Evolutionary conservation across 2,113 vertebrate genomes (phyloP), one percentile per base, ranked within the genome.

Genomic region (Hemicordylus capensis): DNA sequence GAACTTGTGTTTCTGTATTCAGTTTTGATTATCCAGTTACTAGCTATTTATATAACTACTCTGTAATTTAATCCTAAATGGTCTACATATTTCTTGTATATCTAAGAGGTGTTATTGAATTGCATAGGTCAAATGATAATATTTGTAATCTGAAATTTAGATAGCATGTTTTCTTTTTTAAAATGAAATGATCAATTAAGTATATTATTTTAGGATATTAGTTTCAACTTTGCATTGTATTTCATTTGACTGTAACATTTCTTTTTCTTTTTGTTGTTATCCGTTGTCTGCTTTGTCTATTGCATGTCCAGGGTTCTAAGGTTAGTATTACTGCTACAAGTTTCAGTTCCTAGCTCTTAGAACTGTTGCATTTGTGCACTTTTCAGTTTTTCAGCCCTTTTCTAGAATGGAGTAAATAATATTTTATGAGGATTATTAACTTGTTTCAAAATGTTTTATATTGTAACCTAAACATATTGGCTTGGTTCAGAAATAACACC

Each of bases 221-320:
- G 90, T 94, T 96, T 96, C 89, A 93, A 95, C 94, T 95, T 95
- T 96, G 86, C 93, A 95, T 94, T 95, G 93, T 92, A 93, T 93
- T 96, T 97, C 84, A 96, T 96, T 96, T 95, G 95, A 96, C 95
- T 97, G 98, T 96, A 98, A 96, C 98, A 95, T 96, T 93, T 94
- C 92, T 96, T 96, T 97, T 96, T 95, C 95, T 96, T 97, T 94
- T 95, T 97, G 95, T 96, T 95, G 94, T 96, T 94, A 88, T 96
- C 92, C 95, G 95, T 97, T 96, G 95, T 96, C 96, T 96, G 96
- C 96, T 96, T 97, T 97, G 96, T 97, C 97, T 97, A 95, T 97
- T 96, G 97, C 97, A 98, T 98, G 93, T 96, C 95, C 96, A 97
- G 98, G 98, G 97, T 97, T 98, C 98, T 98, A 99, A 99, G 98